Base-by-base conservation (phyloP, 2,797 vertebrate species). In the Thalassophryne amazonica region DNA sequence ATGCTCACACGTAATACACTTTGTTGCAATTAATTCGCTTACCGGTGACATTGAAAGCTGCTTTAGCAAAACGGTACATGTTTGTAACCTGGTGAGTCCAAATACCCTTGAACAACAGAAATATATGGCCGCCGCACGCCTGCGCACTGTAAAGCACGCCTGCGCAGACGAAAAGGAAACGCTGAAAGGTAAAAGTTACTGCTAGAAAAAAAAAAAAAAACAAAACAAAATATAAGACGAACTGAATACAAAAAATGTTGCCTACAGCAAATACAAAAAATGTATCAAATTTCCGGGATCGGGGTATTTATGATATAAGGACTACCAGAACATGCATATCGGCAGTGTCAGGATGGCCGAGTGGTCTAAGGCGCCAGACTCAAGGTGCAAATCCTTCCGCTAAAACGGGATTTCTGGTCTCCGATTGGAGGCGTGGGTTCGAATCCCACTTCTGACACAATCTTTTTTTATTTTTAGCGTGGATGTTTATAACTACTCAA, bases 351-450 rank as follows among this genome's bases (percentile, higher is more conserved):
- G 89, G 89, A 92, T 91, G 89, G 89, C 89, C 88, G 90, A 91
- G 90, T 90, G 89, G 89, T 90, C 90, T 90, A 91, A 91, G 89
- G 89, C 88, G 89, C 90, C 90, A 91, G 89, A 92, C 89, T 92
- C 88, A 92, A 91, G 89, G 88, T 41, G 18, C 0, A n/a, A 0
- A 4, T 43, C 87, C 87, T 90, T 90, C 88, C 83, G 41, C 0
- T 0, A 0, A 1, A 0, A 0, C 59, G 89, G 87, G 90, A 20
- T 1, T 92, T 91, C 89, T 91, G 90, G 89, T 92, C 90, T 92
- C 89, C 87, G 73, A 85, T 78, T 90, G 89, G 90, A 90, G 90
- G 90, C 88, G 89, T 91, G 90, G 89, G 90, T 92, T 90, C 89
- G 66, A 91, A 91, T 91, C 90, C 90, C 90, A 90, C 89, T 91